phyloP scores from a whole-genome alignment of 35 echinoderm and acorn worm genomes.

The Lytechinus pictus region DNA sequence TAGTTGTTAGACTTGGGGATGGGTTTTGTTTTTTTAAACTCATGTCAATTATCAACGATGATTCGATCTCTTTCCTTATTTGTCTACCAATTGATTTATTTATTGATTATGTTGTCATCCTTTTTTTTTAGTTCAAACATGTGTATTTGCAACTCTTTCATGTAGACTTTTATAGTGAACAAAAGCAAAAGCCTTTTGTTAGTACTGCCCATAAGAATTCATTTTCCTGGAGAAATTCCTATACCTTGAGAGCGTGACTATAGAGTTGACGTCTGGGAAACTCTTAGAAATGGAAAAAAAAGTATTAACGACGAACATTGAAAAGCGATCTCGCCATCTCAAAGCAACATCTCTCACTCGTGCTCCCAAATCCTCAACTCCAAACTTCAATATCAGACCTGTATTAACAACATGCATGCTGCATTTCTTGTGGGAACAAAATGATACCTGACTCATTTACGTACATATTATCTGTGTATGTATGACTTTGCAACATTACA shows the following conservation, averaged over 20 bases:
- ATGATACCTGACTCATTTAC: neutral
- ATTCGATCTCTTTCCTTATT: conserved; percentile 3
- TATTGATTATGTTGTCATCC: conserved; percentile 31
- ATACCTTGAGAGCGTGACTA: neutral
- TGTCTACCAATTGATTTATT: conserved; percentile 42
- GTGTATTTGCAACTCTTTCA: conserved; percentile 43
- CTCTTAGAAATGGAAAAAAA: neutral
- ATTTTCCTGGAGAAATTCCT: neutral
- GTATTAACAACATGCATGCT: conserved; percentile 49
- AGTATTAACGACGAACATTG: neutral
- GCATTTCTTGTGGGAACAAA: conserved; percentile 13
- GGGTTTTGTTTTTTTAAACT: neutral
- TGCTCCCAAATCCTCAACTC: conserved; percentile 9
- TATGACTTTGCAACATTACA: neutral
- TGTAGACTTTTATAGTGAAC: conserved; percentile 28
- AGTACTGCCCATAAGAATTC: neutral
- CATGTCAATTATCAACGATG: neutral
- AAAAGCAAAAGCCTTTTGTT: conserved; percentile 4
- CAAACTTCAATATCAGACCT: neutral
- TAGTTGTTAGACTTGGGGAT: conserved; percentile 14
- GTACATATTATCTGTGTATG: conserved; percentile 19
- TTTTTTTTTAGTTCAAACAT: neutral
- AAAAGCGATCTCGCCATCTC: neutral
- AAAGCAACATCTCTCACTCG: conserved; percentile 23
- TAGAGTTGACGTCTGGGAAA: neutral